Evolutionary conservation across 2,888 invertebrate genomes (phyloP).

Genomic region (Synergus gifuensis): DNA sequence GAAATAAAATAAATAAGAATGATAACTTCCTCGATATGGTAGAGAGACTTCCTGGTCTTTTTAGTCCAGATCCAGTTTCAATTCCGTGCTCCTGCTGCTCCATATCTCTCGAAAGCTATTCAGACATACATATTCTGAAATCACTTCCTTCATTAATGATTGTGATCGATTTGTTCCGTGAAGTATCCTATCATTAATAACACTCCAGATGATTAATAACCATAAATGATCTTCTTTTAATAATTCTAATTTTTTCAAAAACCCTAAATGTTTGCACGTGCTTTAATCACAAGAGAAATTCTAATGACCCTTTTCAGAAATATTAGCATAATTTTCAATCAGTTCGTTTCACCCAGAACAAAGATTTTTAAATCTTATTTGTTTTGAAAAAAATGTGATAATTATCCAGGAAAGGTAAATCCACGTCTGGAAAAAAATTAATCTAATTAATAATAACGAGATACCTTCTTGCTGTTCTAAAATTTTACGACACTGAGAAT

Average conservation of each 20-base stretch:
- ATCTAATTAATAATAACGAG: conserved; percentile 34
- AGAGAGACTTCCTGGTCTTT: conserved; percentile 59
- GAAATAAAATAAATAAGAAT: conserved; percentile 25
- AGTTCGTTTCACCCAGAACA: no score
- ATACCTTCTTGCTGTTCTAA: background rate
- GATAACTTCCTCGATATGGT: conserved; percentile 51
- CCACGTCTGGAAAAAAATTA: no score
- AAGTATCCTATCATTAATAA: conserved; percentile 26
- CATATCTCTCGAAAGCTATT: conserved; percentile 56
- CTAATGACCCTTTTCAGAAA: no score
- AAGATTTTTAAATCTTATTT: no score
- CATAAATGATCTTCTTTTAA: background rate
- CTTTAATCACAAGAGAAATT: background rate
- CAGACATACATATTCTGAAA: conserved; percentile 43
- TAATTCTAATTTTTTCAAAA: background rate
- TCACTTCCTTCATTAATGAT: conserved; percentile 54
- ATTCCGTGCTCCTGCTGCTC: conserved; percentile 61
- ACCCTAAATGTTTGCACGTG: background rate
- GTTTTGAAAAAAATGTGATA: no score
- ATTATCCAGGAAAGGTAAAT: no score
- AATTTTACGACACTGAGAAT: conserved; percentile 19
- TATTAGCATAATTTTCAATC: no score
- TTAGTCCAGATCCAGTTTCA: conserved; percentile 64
- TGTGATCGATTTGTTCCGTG: background rate
- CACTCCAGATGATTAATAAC: conserved; percentile 10